phyloP scores from a whole-genome alignment of 2,888 invertebrate genomes.

The Agonum fuliginosum region DNA sequence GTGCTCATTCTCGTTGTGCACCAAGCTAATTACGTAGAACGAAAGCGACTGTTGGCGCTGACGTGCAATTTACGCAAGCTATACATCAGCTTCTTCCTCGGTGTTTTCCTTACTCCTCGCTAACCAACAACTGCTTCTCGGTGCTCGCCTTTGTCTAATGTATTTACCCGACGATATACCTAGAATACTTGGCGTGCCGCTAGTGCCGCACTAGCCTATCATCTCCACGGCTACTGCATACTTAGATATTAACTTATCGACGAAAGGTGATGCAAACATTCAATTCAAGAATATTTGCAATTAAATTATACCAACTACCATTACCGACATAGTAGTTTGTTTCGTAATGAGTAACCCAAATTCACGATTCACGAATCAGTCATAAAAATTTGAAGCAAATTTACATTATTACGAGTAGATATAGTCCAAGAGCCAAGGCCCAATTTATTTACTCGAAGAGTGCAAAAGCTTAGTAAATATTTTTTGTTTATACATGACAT shows the following conservation, averaged over 20 bases:
- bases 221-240: background rate
- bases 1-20: background rate
- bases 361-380: too few species aligned
- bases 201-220: conserved; percentile 14
- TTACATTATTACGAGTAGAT: too few species aligned
- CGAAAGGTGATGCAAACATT: background rate
- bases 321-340: too few species aligned
- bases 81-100: conserved; percentile 32
- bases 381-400: too few species aligned
- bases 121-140: too few species aligned
- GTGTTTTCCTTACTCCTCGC: background rate
- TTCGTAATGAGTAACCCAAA: too few species aligned
- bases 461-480: too few species aligned
- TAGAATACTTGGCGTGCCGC: conserved; percentile 10
- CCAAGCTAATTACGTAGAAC: conserved; percentile 44
- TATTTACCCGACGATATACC: conserved; percentile 49
- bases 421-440: too few species aligned
- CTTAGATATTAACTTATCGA: conserved; percentile 8
- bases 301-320: too few species aligned
- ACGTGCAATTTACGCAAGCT: conserved; percentile 48
- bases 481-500: too few species aligned
- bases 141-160: conserved; percentile 50
- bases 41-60: conserved; percentile 35
- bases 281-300: background rate
- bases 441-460: too few species aligned